Percentiles rank a stretch among this genome's conserved stretches.
These are phyloP conservation scores for Octomys mimax DNA, from an alignment of 2,797 vertebrate genomes.

Conservation along the genomic window DNA sequence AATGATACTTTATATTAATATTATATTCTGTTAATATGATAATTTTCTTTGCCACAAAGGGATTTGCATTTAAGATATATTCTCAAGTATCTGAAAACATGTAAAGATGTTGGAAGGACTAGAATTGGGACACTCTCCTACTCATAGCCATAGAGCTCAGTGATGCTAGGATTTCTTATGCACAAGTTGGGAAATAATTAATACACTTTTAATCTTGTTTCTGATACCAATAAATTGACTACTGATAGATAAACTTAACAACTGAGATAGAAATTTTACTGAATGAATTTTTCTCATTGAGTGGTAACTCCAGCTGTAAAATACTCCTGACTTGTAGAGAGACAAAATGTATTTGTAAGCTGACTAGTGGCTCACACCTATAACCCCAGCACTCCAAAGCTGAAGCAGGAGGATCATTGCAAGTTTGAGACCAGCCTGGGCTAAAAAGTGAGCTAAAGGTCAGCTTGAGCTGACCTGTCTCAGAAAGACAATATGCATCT, in stretches of 20 bases:
- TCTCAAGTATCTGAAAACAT: background rate
- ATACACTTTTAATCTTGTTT: background rate
- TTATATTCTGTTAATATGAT: background rate
- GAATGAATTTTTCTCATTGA: background rate
- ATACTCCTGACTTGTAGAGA: background rate
- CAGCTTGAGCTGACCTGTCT: too few relatives aligned
- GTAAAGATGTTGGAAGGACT: background rate
- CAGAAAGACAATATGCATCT: background rate
- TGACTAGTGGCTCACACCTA: too few relatives aligned
- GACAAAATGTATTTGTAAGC: background rate
- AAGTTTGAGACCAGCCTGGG: too few relatives aligned
- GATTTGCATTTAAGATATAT: background rate
- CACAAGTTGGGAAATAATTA: background rate
- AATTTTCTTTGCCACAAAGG: background rate
- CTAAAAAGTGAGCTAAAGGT: too few relatives aligned
- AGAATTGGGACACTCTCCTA: background rate
- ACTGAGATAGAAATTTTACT: background rate
- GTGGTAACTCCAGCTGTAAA: background rate
- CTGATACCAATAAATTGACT: background rate
- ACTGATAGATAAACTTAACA: background rate
- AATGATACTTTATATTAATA: background rate
- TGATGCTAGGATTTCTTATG: fast-evolving
- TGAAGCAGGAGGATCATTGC: too few relatives aligned
- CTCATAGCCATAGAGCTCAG: background rate
- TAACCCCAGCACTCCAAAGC: too few relatives aligned